Evolutionary conservation across 2,888 invertebrate species (phyloP).

Genomic region (Melieria picta): DNA sequence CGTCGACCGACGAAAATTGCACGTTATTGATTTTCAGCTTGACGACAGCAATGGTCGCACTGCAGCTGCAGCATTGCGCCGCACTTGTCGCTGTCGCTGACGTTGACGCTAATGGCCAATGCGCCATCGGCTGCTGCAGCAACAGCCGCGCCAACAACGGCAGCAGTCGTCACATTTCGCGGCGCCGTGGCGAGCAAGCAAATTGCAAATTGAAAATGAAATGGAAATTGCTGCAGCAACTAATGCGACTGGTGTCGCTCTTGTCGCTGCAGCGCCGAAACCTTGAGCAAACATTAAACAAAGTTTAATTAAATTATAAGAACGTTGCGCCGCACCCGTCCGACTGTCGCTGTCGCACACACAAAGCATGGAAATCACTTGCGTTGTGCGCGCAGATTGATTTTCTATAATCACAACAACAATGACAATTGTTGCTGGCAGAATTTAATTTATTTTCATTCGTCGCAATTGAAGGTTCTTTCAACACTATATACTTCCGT

Average conservation of each 20-base stretch:
- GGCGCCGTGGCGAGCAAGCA: not conserved
- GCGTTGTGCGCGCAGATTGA: slow-evolving; percentile 27
- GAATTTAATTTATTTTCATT: slow-evolving; percentile 29
- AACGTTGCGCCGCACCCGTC: slow-evolving; percentile 2
- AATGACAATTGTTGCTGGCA: not conserved
- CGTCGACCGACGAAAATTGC: no score
- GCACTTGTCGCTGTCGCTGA: not conserved
- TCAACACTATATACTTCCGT: no score
- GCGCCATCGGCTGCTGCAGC: not conserved
- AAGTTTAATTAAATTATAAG: slow-evolving; percentile 41
- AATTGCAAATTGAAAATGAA: slow-evolving; percentile 30
- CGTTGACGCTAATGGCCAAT: no score
- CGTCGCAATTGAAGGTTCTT: slow-evolving; percentile 14
- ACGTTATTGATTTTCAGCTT: no score
- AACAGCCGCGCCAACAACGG: not conserved
- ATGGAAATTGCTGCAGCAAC: slow-evolving; percentile 23
- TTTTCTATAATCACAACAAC: slow-evolving; percentile 12
- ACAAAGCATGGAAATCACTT: slow-evolving; percentile 13
- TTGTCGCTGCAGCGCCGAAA: slow-evolving; percentile 20
- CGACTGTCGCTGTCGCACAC: not conserved
- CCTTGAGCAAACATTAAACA: slow-evolving; percentile 38
- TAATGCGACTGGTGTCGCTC: not conserved
- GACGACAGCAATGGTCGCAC: no score
- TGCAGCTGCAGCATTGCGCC: not conserved
- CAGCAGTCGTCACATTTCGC: not conserved